Conservation (phyloP, 2,888 invertebrate genomes). For the Ceriagrion tenellum region DNA sequence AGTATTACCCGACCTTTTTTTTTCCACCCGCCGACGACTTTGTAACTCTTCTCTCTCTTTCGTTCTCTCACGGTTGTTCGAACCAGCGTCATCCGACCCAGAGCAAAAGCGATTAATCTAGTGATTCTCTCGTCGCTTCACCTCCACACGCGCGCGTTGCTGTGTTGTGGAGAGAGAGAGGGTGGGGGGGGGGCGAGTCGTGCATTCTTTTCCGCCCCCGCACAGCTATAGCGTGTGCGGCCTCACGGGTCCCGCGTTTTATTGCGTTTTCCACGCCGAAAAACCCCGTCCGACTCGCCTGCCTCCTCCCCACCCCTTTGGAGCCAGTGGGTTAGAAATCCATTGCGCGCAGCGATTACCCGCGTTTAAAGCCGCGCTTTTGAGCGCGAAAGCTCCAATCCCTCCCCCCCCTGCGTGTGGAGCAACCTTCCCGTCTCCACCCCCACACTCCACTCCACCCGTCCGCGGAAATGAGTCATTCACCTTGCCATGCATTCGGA, state of each 20-base stretch:
- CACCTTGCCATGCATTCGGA: neutral
- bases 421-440: neutral
- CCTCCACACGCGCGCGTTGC: neutral
- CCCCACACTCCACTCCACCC: neutral
- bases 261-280: neutral
- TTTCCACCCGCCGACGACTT: neutral
- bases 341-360: neutral
- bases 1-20: neutral
- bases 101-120: neutral
- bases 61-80: neutral
- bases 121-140: neutral
- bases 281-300: neutral
- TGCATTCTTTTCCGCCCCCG: neutral
- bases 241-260: neutral
- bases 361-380: constrained; percentile 13
- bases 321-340: neutral
- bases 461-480: neutral
- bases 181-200: neutral
- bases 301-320: neutral
- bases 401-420: neutral
- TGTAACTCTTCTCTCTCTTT: neutral
- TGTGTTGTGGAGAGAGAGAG: too few relatives aligned
- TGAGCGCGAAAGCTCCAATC: neutral
- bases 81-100: neutral
- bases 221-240: neutral